Conservation (phyloP, 2,888 invertebrate genomes). For the Pelosia muscerda region DNA sequence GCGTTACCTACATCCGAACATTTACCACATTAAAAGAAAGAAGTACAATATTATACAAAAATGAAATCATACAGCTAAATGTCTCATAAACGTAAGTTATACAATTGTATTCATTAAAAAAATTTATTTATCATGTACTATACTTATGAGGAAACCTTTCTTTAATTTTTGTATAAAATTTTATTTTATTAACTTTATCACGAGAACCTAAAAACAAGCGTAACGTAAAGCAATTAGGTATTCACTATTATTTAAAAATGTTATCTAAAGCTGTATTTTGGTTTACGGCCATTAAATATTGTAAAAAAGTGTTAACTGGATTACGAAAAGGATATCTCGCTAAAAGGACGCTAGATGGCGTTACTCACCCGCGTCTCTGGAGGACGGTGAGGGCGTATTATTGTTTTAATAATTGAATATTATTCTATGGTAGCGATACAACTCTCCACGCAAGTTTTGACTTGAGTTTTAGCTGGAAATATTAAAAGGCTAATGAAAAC, state of each 20-base stretch:
- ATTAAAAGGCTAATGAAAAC: not conserved
- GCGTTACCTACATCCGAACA: not conserved
- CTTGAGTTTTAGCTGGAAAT: not conserved
- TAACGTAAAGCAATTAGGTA: not conserved
- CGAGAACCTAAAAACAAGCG: not conserved
- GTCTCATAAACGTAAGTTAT: no score
- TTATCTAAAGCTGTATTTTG: not conserved
- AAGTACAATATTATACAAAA: not conserved
- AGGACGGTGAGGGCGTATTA: slow-evolving; percentile 68
- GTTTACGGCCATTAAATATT: not conserved
- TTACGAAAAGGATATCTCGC: slow-evolving; percentile 40
- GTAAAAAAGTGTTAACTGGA: slow-evolving; percentile 27
- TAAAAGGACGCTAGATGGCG: slow-evolving; percentile 59
- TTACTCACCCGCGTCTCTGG: slow-evolving; percentile 38
- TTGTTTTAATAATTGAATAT: slow-evolving; percentile 83
- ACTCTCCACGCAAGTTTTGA: slow-evolving; percentile 50
- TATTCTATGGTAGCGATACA: slow-evolving; percentile 67
- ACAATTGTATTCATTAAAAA: no score
- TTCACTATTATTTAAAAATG: not conserved
- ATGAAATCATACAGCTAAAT: not conserved
- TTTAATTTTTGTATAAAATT: not conserved
- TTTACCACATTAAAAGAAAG: not conserved
- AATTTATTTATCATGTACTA: no score
- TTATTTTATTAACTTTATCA: no score
- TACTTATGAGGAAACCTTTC: not conserved